Conservation (phyloP, 2,797 vertebrate genomes). For the Pseudochromis fuscus region DNA sequence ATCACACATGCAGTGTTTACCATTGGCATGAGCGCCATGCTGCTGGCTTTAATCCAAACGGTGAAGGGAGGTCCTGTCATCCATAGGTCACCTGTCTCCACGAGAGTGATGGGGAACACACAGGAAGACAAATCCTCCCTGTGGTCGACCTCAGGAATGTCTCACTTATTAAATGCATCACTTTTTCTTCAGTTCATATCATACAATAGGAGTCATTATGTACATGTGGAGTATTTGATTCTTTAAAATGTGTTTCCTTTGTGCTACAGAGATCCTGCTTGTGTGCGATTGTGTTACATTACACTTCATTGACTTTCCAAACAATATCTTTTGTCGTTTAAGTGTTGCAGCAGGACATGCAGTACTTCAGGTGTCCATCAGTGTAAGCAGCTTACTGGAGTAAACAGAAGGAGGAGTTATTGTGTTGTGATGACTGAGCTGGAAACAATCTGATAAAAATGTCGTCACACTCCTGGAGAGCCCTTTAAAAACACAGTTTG, state of each 20-base stretch:
- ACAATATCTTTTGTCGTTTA: slow-evolving; percentile 7
- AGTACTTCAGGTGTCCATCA: background rate
- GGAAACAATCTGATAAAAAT: background rate
- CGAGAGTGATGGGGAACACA: slow-evolving; percentile 70
- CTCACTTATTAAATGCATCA: slow-evolving; percentile 23
- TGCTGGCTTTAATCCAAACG: slow-evolving; percentile 68
- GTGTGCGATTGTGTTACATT: slow-evolving; percentile 15
- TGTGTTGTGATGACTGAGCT: too few species aligned
- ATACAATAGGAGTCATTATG: background rate
- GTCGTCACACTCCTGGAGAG: background rate
- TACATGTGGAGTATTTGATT: slow-evolving; percentile 9
- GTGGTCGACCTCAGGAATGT: slow-evolving; percentile 61
- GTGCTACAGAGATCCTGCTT: background rate
- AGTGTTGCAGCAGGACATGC: background rate
- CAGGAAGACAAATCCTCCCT: slow-evolving; percentile 54
- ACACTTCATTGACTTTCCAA: slow-evolving; percentile 10
- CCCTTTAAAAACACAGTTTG: background rate
- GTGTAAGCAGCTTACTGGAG: background rate
- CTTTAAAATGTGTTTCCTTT: slow-evolving; percentile 3
- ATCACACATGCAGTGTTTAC: slow-evolving; percentile 76
- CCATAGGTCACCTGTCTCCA: slow-evolving; percentile 74
- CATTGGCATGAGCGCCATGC: slow-evolving; percentile 54
- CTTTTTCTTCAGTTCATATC: background rate
- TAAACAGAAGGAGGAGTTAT: slow-evolving; percentile 1
- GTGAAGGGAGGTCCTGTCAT: slow-evolving; percentile 61